These are phyloP conservation scores for Ornithoptera priamus DNA, from an alignment of 2,888 invertebrate species.

Conservation along the genomic window DNA sequence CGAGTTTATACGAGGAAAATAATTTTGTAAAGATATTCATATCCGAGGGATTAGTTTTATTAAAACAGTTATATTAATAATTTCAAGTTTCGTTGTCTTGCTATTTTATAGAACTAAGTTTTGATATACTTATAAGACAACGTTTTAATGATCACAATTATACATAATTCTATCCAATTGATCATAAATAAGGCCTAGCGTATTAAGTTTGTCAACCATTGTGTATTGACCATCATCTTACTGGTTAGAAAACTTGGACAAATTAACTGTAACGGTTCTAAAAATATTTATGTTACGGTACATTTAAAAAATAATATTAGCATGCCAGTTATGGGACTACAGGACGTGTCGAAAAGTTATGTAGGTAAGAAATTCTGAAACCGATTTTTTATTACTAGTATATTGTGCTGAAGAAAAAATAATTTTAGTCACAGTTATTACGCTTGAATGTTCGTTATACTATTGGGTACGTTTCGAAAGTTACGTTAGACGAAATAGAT, in stretches of 20 bases:
- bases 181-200: neutral
- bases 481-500: neutral
- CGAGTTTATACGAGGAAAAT: neutral
- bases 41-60: neutral
- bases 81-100: no score
- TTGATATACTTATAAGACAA: neutral
- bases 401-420: neutral
- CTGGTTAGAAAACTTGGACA: neutral
- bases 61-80: neutral
- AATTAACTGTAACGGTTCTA: no score
- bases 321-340: neutral
- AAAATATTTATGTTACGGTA: neutral
- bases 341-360: no score
- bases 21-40: neutral
- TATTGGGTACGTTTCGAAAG: neutral
- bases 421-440: neutral
- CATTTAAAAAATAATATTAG: neutral
- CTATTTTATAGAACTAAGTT: neutral
- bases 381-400: neutral
- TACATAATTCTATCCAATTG: neutral
- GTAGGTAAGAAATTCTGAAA: neutral
- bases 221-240: neutral
- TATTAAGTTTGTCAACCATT: neutral
- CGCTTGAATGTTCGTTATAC: neutral
- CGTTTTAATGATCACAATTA: neutral